Conservation (phyloP, 2,888 invertebrate genomes). For the Masnerella sp. region DNA sequence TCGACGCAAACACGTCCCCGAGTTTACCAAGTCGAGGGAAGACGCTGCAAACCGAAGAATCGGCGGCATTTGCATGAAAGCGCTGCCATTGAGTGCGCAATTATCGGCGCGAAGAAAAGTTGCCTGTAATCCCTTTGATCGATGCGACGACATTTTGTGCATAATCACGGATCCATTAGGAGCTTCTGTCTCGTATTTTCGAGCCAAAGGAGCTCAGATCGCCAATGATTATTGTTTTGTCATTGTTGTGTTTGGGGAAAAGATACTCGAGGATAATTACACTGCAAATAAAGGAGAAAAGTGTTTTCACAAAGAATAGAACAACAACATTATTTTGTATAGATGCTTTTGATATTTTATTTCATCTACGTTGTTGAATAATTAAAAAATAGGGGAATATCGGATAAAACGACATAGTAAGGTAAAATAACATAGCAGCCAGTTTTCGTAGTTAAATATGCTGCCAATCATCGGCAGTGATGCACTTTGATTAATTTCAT, state of each 20-base stretch:
- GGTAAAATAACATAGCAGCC: too few species aligned
- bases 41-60: constrained; percentile 31
- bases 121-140: constrained; percentile 65
- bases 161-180: constrained; percentile 63
- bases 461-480: too few species aligned
- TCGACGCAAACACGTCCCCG: constrained; percentile 42
- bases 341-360: too few species aligned
- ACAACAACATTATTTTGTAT: too few species aligned
- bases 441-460: too few species aligned
- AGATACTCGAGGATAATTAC: too few species aligned
- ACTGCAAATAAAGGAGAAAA: too few species aligned
- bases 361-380: too few species aligned
- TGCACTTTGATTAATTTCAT: too few species aligned
- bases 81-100: constrained; percentile 53
- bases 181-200: constrained; percentile 48
- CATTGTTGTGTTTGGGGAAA: constrained; percentile 59
- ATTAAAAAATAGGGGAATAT: too few species aligned
- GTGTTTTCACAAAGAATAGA: too few species aligned
- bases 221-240: constrained; percentile 68
- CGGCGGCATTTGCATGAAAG: constrained; percentile 55
- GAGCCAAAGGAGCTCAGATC: constrained; percentile 18
- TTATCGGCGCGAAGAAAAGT: constrained; percentile 51
- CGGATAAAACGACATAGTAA: too few species aligned
- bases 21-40: constrained; percentile 19
- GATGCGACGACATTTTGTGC: constrained; percentile 64